A percentile compares a stretch with the other conserved stretches of the same genome.
Evolutionary conservation across 2,113 vertebrate genomes (phyloP).

Genomic region (Caloenas nicobarica): DNA sequence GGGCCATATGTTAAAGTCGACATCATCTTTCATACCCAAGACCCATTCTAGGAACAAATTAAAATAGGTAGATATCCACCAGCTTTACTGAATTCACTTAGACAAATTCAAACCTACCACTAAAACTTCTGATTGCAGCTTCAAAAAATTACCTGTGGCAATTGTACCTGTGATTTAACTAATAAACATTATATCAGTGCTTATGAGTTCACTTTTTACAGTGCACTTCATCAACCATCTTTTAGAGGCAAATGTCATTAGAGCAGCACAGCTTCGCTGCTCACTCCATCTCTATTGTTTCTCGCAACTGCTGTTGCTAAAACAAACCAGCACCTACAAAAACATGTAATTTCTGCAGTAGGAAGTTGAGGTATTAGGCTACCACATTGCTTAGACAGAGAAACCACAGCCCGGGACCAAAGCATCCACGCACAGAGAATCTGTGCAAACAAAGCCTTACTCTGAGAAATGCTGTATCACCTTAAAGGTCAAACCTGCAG

Average conservation of each 20-base stretch:
- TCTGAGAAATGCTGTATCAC: neutral
- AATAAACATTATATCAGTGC: neutral
- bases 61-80: neutral
- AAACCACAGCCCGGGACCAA: conserved; percentile 18
- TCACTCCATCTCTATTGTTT: neutral
- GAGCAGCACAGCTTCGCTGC: neutral
- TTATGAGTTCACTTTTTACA: neutral
- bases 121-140: neutral
- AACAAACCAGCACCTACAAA: neutral
- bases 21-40: neutral
- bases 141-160: neutral
- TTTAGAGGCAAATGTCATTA: neutral
- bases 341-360: neutral
- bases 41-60: neutral
- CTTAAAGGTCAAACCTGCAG: neutral
- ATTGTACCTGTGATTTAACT: neutral
- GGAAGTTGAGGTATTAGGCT: conserved; percentile 27
- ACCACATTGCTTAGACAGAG: neutral
- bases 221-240: neutral
- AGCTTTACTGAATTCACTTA: neutral
- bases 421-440: neutral
- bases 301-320: neutral
- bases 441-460: neutral
- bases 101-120: neutral
- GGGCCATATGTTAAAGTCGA: neutral